A percentile compares a stretch with the other conserved stretches of the same genome.
These are phyloP conservation scores for Drosophila sulfurigaster DNA, from an alignment of 1,140 invertebrate genomes.

Conservation along the genomic window DNA sequence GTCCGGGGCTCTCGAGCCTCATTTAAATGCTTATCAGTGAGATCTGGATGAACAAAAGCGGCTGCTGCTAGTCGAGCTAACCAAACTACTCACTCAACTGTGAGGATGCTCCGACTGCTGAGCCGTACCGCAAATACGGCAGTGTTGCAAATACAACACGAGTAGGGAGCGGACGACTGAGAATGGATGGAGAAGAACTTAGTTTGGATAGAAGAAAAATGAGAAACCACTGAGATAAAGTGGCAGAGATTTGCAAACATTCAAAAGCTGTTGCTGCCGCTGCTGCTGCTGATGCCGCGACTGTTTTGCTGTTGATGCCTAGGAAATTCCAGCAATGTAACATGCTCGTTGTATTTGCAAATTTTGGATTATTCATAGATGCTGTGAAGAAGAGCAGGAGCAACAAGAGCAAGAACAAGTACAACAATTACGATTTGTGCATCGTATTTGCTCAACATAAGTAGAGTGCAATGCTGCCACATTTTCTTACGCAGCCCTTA, in stretches of 20 bases:
- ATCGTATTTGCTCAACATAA: slow-evolving; percentile 70
- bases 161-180: not conserved
- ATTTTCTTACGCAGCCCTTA: slow-evolving; percentile 75
- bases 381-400: slow-evolving; percentile 42
- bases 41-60: slow-evolving; percentile 83
- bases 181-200: slow-evolving; percentile 2
- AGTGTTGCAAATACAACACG: slow-evolving; percentile 28
- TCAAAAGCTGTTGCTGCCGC: slow-evolving; percentile 69
- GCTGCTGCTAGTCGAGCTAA: slow-evolving; percentile 57
- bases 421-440: slow-evolving; percentile 46
- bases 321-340: slow-evolving; percentile 69
- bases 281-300: slow-evolving; percentile 58
- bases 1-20: slow-evolving; percentile 52
- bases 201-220: slow-evolving; percentile 76
- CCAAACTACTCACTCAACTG: slow-evolving; percentile 77
- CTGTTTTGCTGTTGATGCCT: slow-evolving; percentile 57
- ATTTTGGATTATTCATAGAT: slow-evolving; percentile 81
- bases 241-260: slow-evolving; percentile 79
- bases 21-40: slow-evolving; percentile 83
- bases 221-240: slow-evolving; percentile 82
- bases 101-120: slow-evolving; percentile 45
- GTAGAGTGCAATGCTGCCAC: slow-evolving; percentile 57
- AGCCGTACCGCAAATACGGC: slow-evolving; percentile 63
- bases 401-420: slow-evolving; percentile 9
- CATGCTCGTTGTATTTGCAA: slow-evolving; percentile 72